Evolutionary conservation across 1,140 invertebrate species (phyloP).

Genomic region (Bombus ignitus): DNA sequence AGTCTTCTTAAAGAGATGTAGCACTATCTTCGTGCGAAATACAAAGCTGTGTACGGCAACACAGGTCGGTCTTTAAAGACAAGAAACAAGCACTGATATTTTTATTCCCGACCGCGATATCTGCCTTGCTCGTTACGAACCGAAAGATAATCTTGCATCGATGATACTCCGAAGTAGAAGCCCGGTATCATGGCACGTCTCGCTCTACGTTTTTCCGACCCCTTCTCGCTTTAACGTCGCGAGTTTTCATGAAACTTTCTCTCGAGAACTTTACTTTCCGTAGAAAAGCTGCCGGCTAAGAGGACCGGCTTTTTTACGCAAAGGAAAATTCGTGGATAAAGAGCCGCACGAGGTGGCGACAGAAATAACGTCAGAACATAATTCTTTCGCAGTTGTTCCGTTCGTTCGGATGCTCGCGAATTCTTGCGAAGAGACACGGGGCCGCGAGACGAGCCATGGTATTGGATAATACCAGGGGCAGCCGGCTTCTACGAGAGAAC

Average conservation of each 20-base stretch:
- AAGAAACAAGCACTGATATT: conserved; percentile 16
- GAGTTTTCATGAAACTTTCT: not conserved
- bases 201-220: not conserved
- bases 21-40: conserved; percentile 63
- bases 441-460: conserved; percentile 61
- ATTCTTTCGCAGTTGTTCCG: conserved; percentile 20
- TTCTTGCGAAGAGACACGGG: conserved; percentile 30
- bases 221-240: not conserved
- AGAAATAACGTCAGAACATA: not conserved
- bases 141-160: not conserved
- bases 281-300: not conserved
- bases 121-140: not conserved
- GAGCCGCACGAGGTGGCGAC: not conserved
- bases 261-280: not conserved
- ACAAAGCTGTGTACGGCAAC: conserved; percentile 8
- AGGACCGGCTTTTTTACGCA: not conserved
- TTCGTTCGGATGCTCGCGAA: conserved; percentile 56
- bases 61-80: conserved; percentile 12
- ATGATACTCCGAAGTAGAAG: not conserved
- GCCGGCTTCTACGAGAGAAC: conserved; percentile 63
- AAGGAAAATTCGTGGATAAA: not conserved
- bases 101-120: conserved; percentile 12
- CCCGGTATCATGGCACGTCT: not conserved
- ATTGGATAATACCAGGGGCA: conserved; percentile 70
- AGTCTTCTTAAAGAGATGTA: conserved; percentile 76